Percentiles rank a stretch among this genome's conserved stretches.
Conservation (phyloP, 2,888 invertebrate species). For the Lasioglossum figueresi region DNA sequence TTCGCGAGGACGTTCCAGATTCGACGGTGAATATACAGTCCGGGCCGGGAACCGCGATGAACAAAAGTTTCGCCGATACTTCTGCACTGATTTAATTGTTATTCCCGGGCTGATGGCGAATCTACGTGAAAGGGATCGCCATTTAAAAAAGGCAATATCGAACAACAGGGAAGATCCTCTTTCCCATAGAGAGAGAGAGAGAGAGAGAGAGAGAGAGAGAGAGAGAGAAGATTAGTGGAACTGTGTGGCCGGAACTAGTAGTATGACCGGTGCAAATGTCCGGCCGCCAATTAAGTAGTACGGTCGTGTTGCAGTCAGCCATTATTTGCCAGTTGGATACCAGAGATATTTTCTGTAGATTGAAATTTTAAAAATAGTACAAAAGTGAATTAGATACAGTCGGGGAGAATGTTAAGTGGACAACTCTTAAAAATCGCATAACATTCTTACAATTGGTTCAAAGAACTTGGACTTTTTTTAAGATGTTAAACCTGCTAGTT, state of each 20-base stretch:
- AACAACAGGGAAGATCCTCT: neutral
- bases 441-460: too few species aligned
- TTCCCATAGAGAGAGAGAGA: neutral
- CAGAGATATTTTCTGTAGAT: neutral
- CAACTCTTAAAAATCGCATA: too few species aligned
- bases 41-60: neutral
- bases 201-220: too few species aligned
- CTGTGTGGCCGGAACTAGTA: neutral
- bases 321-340: neutral
- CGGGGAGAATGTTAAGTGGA: too few species aligned
- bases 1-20: neutral
- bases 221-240: neutral
- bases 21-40: neutral
- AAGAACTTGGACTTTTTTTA: too few species aligned
- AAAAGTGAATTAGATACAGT: too few species aligned
- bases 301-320: too few species aligned
- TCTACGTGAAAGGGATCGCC: neutral
- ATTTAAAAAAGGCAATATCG: neutral
- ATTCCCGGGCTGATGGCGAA: neutral
- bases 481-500: too few species aligned
- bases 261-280: neutral
- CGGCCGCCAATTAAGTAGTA: neutral
- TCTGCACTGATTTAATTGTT: conserved; percentile 8
- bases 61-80: conserved; percentile 4
- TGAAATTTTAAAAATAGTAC: neutral